A percentile compares a stretch with the other conserved stretches of the same genome.
phyloP scores from a whole-genome alignment of 37 sponge, comb jelly and placozoan species.

The Corticium candelabrum region DNA sequence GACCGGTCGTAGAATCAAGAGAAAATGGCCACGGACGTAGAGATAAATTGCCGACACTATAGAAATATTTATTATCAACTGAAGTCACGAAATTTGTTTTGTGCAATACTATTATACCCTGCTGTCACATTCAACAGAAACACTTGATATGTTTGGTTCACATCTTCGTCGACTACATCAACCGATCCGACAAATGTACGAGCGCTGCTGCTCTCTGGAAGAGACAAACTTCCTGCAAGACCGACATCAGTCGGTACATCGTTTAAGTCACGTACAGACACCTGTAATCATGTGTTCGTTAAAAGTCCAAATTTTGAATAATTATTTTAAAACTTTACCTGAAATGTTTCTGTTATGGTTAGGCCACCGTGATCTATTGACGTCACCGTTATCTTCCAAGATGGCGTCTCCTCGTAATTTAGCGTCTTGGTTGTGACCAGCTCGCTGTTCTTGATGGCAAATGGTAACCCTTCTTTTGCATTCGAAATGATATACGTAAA shows the following conservation, averaged over 20 bases:
- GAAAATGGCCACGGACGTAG: too few species aligned
- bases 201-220: background rate
- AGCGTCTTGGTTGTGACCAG: background rate
- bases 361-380: background rate
- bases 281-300: too few species aligned
- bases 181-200: background rate
- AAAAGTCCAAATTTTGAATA: too few species aligned
- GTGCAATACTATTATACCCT: too few species aligned
- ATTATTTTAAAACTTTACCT: too few species aligned
- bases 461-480: background rate
- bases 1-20: background rate
- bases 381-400: background rate
- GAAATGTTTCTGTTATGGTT: background rate
- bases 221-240: background rate
- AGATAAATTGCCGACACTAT: too few species aligned
- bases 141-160: background rate
- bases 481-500: background rate
- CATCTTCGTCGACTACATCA: background rate
- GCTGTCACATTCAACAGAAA: slow-evolving; percentile 1
- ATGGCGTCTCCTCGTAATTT: background rate
- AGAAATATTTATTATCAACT: too few species aligned
- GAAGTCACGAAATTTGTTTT: too few species aligned
- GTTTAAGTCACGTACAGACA: background rate
- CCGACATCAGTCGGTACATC: background rate
- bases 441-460: background rate